Evolutionary conservation across 1,140 invertebrate genomes (phyloP), one percentile per base, ranked within the genome.

Genomic region (Geopemphigus sp.): DNA sequence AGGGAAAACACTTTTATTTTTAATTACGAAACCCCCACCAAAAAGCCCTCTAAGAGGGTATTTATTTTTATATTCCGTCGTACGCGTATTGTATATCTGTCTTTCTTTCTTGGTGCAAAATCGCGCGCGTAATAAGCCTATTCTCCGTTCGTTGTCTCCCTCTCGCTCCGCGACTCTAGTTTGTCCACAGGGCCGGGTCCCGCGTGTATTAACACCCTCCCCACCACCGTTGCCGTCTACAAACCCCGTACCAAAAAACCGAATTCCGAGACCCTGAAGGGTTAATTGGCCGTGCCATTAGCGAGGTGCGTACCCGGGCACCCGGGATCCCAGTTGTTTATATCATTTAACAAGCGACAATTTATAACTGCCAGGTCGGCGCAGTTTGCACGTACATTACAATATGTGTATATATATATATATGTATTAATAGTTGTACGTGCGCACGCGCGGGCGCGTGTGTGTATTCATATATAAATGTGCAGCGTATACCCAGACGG

Each of bases 201-300:
- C 68, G 50, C 50, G 68, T 72, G 68, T 72, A 72, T 72, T 54
- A 72, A 72, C 68, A 50, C 47, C 12, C 47, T 17, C 11, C 24
- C 5, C 17, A 17, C 24, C 15, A 24, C 24, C 32, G 32, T 8
- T 8, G 32, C 32, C 3, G 32, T 8, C 32, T 39, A 39, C 32
- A 8, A n/a, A 11, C 17, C 24, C 45, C n/a, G 6, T 68, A 50
- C 74, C 74, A 78, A 78, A 78, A 78, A 78, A 63, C 74, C 74
- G 32, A 78, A 63, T 76, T 76, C 56, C 74, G 15, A 24, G 56
- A 15, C 56, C 74, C 74, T 14, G 74, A 78, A 78, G 74, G 74
- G 74, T 78, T 78, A 78, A 78, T 78, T 78, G 74, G 74, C 57
- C 74, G 22, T 78, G 39, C 74, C 74, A 78, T 78, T 78, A 78